Evolutionary conservation across 2,888 invertebrate species (phyloP).

Genomic region (Rotaria macrura): DNA sequence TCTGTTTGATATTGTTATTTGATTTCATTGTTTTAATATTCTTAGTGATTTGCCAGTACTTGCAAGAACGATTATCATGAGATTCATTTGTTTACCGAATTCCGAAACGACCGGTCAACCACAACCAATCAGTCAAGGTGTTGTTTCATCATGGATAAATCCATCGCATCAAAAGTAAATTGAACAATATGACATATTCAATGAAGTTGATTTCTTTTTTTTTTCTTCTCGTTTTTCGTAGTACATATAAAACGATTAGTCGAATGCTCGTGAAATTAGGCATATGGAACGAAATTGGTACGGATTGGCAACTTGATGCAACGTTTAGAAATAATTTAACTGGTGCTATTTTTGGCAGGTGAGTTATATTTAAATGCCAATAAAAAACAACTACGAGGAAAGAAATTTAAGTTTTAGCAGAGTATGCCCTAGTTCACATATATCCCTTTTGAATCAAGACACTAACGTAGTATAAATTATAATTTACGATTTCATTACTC

Average conservation of each 20-base stretch:
- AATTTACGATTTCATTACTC: too few relatives aligned
- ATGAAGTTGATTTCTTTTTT: not conserved
- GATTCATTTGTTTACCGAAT: constrained; percentile 21
- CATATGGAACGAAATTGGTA: constrained; percentile 28
- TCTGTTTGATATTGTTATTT: not conserved
- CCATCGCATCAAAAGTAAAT: constrained; percentile 27
- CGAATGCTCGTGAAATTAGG: constrained; percentile 18
- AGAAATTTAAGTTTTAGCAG: too few relatives aligned
- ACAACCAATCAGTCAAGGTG: constrained; percentile 27
- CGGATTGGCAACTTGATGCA: constrained; percentile 8
- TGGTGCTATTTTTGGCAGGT: constrained; percentile 26
- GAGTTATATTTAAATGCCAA: too few relatives aligned
- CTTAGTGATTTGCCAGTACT: constrained; percentile 28
- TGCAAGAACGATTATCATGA: constrained; percentile 25
- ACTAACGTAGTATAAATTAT: too few relatives aligned
- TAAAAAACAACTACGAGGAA: too few relatives aligned
- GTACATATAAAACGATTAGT: not conserved
- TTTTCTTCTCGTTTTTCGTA: not conserved
- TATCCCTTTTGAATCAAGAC: too few relatives aligned
- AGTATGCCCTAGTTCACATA: too few relatives aligned
- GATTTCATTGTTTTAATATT: not conserved
- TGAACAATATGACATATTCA: not conserved
- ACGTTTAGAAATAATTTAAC: constrained; percentile 30
- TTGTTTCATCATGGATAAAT: constrained; percentile 29
- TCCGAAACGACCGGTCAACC: not conserved